Evolutionary conservation across 2,797 vertebrate species (phyloP), one percentile per base, ranked within the genome.

Genomic region (Setipinna tenuifilis): DNA sequence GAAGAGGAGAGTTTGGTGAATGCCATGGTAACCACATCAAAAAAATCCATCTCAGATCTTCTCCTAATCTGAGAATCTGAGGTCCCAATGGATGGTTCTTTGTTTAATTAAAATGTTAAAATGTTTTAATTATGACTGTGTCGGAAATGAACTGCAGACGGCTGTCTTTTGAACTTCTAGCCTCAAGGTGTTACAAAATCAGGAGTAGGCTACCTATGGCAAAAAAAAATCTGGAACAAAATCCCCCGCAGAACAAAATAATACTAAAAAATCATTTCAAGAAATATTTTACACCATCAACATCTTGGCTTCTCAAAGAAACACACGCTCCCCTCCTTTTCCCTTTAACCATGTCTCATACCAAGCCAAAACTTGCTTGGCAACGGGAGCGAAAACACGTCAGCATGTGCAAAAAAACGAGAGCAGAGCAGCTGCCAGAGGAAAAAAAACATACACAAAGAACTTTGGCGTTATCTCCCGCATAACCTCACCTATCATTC

Each of bases 371-470:
- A 41, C 71, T 78, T 78, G 35, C 71, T 78, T 78, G 71, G 41
- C 71, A 78, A 78, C 71, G 16, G 71, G 71, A 71, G 71, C 21
- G 71, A 44, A 44, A 78, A 78, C 31, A 78, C 71, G 71, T 78
- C 71, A 78, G 71, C 35, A n/a, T 44, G 71, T 44, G 71, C 6
- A 78, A 78, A 75, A 35, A 48, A 54, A 54, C 50, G 7, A 10
- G 28, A 75, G 31, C 71, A 16, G 71, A 78, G 7, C 35, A 41
- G 10, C 35, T 75, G 68, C 31, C 28, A 19, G 14, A 75, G 5
- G 17, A 44, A 75, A 75, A 23, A 0, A 19, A 78, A 78, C 61
- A 59, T 16, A 54, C 50, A 54, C 50, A 54, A 54, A 23, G 4
- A 31, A 11, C 6, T 71, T 25, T 71, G 12, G 25, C 19, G 19